Evolutionary conservation across 2,797 vertebrate genomes (phyloP), one percentile per base, ranked within the genome.

Genomic region (Falco naumanni): DNA sequence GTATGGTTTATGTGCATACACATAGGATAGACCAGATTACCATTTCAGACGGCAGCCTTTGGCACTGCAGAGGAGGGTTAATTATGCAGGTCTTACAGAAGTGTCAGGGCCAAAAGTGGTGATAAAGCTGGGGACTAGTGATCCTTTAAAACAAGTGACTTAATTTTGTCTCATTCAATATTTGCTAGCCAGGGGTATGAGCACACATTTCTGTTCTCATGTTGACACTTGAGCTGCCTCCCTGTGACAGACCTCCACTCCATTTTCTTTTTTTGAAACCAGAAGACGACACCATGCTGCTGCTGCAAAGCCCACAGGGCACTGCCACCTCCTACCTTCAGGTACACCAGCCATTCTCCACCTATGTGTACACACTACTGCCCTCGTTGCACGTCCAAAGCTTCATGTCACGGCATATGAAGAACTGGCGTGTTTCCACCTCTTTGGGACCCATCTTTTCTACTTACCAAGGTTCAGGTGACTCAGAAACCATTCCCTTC

Each of bases 151-250:
- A 25, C 13, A 82, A 56, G 12, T 33, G 34, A n/a, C 24, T 57
- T 41, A 63, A 37, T 11, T 45, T 75, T 45, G 13, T 48, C 43
- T 83, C 10, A 71, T 54, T 78, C 0, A 0, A 14, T 29, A 57
- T 59, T 85, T 74, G 41, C 24, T 61, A 56, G 29, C 6, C 16
- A 34, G 15, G 5, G 26, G 17, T 63, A 53, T 15, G 7, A 39
- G 18, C 14, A 48, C 13, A n/a, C 0, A 0, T 9, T 12, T 8
- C 24, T 1, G 0, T 11, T 77, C 53, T 33, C 37, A 51, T 0
- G 0, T 13, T 39, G 28, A 71, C 13, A 10, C 15, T 17, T 65
- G 33, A 28, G 26, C 33, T 60, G 41, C 37, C 16, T 34, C 16
- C 74, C 16, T 77, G 48, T 70, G 39, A 53, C 11, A 64, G 19